Conservation (phyloP, 2,888 invertebrate species). For the Syritta pipiens region DNA sequence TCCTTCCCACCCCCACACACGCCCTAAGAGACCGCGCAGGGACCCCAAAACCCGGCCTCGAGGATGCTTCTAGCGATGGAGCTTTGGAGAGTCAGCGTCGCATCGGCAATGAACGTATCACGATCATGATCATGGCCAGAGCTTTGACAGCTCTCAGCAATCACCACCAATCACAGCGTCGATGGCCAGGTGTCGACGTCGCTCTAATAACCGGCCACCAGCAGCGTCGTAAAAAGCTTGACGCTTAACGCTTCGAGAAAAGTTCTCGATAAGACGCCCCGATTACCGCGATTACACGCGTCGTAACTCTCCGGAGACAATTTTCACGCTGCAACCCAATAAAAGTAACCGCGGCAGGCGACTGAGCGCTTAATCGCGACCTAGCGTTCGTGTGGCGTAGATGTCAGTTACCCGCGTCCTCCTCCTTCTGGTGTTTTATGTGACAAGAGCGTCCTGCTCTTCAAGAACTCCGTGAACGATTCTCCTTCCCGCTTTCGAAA, state of each 20-base stretch:
- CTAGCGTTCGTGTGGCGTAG: conserved; percentile 43
- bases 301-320: conserved; percentile 33
- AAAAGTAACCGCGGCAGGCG: conserved; percentile 46
- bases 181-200: neutral
- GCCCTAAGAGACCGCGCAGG: neutral
- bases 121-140: conserved; percentile 25
- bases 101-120: conserved; percentile 15
- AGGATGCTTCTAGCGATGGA: conserved; percentile 3
- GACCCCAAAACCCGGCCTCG: conserved; percentile 23
- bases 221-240: conserved; percentile 57
- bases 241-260: too few relatives aligned
- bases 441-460: conserved; percentile 29
- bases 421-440: conserved; percentile 2
- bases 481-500: neutral
- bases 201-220: too few relatives aligned
- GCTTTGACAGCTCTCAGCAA: conserved; percentile 11
- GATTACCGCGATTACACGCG: conserved; percentile 9
- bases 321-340: conserved; percentile 35
- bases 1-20: neutral
- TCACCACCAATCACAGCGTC: conserved; percentile 6
- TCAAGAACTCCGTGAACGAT: too few relatives aligned
- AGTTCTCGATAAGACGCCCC: conserved; percentile 25
- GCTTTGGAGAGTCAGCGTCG: conserved; percentile 3
- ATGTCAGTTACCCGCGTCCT: conserved; percentile 21
- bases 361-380: conserved; percentile 59